These are phyloP conservation scores for Heterotis niloticus DNA, from an alignment of 2,113 vertebrate species.

Conservation along the genomic window DNA sequence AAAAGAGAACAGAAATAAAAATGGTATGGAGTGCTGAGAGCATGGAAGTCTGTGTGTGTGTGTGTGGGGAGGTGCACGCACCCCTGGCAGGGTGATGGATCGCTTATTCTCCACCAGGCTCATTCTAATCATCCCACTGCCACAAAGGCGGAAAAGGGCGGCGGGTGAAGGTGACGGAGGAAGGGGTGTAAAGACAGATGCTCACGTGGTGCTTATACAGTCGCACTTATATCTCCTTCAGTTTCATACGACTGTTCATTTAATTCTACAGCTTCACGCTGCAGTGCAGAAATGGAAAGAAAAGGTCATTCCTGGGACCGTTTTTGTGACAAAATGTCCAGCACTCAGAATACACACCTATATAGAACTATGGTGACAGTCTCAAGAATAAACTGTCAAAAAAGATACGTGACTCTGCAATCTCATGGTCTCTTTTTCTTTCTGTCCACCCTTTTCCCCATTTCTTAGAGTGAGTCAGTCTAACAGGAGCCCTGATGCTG, in stretches of 20 bases:
- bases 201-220: background rate
- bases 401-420: background rate
- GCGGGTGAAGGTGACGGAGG: background rate
- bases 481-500: no score
- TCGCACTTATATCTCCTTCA: background rate
- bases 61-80: background rate
- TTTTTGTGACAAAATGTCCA: background rate
- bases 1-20: conserved; percentile 8
- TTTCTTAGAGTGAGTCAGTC: no score
- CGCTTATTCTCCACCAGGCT: background rate
- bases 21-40: background rate
- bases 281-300: background rate
- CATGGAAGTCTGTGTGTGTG: background rate
- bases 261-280: no score
- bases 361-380: background rate
- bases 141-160: conserved; percentile 7
- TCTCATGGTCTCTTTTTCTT: no score
- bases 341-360: background rate
- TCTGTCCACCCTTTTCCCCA: no score
- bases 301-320: background rate
- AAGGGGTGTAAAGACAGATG: background rate
- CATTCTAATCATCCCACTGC: conserved; percentile 26
- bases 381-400: conserved; percentile 1
- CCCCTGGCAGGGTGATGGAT: conserved; percentile 17
- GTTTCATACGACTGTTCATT: background rate